Evolutionary conservation across 1,140 invertebrate genomes (phyloP).

Genomic region (Drosophila orena): DNA sequence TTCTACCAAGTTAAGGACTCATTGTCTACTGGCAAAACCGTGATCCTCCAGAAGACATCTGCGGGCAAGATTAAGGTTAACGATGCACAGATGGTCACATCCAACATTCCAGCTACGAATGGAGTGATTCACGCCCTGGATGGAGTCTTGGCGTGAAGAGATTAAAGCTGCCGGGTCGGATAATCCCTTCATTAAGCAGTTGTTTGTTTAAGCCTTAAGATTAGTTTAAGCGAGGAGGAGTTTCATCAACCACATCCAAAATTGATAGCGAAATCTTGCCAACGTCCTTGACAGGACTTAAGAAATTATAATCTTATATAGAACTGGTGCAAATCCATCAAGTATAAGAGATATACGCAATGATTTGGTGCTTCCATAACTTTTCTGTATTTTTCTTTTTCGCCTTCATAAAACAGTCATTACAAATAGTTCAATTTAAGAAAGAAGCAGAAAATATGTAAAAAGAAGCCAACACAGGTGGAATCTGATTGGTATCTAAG

Average conservation of each 20-base stretch:
- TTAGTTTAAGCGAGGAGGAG: slow-evolving; percentile 49
- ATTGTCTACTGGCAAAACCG: slow-evolving; percentile 88
- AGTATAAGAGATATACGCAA: slow-evolving; percentile 32
- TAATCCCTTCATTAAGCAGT: slow-evolving; percentile 34
- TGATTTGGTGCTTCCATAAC: slow-evolving; percentile 73
- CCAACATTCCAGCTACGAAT: slow-evolving; percentile 94
- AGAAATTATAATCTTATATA: slow-evolving; percentile 55
- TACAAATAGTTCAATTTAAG: slow-evolving; percentile 82
- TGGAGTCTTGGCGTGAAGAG: slow-evolving; percentile 86
- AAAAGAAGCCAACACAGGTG: slow-evolving; percentile 38
- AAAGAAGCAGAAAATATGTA: slow-evolving; percentile 40
- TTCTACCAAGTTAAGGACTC: slow-evolving; percentile 93
- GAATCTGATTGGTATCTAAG: slow-evolving; percentile 42
- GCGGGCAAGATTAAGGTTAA: slow-evolving; percentile 93
- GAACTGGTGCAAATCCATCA: slow-evolving; percentile 57
- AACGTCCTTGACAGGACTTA: slow-evolving; percentile 32
- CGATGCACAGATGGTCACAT: slow-evolving; percentile 90
- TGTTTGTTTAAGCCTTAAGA: slow-evolving; percentile 41
- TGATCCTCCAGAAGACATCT: slow-evolving; percentile 90
- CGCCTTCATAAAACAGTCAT: slow-evolving; percentile 76
- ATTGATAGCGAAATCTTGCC: slow-evolving; percentile 80
- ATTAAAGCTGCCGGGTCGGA: slow-evolving; percentile 1
- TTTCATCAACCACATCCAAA: slow-evolving; percentile 56
- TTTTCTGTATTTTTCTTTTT: slow-evolving; percentile 65
- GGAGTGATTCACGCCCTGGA: slow-evolving; percentile 95